phyloP scores from a whole-genome alignment of 2,797 vertebrate genomes.

The Cryptoprocta ferox region DNA sequence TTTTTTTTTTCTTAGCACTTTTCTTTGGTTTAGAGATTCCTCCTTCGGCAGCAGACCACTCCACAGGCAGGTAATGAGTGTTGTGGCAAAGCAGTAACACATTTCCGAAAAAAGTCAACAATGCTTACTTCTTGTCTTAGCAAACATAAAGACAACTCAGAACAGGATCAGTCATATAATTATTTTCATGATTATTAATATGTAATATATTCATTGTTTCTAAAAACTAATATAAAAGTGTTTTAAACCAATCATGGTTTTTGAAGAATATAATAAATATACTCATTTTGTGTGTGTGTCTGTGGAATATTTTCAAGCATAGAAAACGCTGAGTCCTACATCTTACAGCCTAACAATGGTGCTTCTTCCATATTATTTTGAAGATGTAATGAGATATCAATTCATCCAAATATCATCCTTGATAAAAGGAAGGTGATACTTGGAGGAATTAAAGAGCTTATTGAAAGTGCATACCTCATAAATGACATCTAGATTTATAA shows the following conservation, averaged over 20 bases:
- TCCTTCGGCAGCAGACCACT: neutral
- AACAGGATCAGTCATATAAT: neutral
- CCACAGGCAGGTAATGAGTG: neutral
- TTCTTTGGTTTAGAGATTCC: neutral
- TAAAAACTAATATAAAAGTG: neutral
- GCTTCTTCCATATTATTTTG: neutral
- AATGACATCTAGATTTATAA: neutral
- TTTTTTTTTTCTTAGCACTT: neutral
- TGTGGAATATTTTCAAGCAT: neutral
- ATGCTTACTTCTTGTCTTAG: neutral
- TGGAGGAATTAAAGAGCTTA: neutral
- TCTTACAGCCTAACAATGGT: neutral
- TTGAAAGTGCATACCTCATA: neutral
- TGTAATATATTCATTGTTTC: neutral
- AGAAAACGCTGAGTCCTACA: neutral
- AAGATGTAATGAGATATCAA: neutral
- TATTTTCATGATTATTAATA: neutral
- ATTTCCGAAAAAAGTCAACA: neutral
- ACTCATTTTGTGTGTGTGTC: neutral
- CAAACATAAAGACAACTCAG: no score
- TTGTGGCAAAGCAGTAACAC: neutral
- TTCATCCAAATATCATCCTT: neutral
- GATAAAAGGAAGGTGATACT: neutral
- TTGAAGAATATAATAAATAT: neutral
- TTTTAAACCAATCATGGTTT: neutral